These are phyloP conservation scores for Arge pagana DNA, from an alignment of 2,888 invertebrate genomes.

Conservation along the genomic window DNA sequence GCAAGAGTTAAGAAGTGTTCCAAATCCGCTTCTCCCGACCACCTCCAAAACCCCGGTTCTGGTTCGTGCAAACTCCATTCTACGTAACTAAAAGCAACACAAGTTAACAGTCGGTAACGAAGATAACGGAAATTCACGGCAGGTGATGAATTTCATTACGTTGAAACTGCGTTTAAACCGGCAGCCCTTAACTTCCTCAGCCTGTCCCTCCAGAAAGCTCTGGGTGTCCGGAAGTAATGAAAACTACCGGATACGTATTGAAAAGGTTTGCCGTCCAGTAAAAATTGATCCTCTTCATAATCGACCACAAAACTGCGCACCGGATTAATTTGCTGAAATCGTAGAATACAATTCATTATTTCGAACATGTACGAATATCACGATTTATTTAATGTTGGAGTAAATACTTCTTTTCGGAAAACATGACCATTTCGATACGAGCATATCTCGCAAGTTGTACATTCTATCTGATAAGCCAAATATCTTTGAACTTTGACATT, in stretches of 20 bases:
- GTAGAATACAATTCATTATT: no score
- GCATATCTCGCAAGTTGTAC: no score
- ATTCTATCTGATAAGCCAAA: no score
- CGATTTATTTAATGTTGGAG: no score
- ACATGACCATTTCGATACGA: no score
- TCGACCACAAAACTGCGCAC: conserved; percentile 60
- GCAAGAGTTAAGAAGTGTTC: conserved; percentile 69
- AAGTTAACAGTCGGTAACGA: no score
- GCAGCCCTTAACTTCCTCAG: conserved; percentile 77
- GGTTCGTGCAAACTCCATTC: conserved; percentile 92
- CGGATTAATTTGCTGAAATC: conserved; percentile 21
- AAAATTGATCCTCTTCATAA: conserved; percentile 66
- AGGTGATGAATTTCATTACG: no score
- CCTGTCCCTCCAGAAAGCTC: conserved; percentile 79
- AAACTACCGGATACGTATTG: conserved; percentile 77
- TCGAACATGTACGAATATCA: no score
- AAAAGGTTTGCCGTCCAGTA: conserved; percentile 74
- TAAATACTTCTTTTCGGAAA: no score
- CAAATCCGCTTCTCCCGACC: conserved; percentile 70
- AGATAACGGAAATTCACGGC: no score
- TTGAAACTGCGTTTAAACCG: conserved; percentile 86
- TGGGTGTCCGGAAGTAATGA: conserved; percentile 85
- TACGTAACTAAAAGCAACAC: conserved; percentile 69
- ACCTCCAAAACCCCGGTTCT: conserved; percentile 60
- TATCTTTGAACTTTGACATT: no score